Conservation (phyloP, 1,140 invertebrate genomes). For the Orius laevigatus region DNA sequence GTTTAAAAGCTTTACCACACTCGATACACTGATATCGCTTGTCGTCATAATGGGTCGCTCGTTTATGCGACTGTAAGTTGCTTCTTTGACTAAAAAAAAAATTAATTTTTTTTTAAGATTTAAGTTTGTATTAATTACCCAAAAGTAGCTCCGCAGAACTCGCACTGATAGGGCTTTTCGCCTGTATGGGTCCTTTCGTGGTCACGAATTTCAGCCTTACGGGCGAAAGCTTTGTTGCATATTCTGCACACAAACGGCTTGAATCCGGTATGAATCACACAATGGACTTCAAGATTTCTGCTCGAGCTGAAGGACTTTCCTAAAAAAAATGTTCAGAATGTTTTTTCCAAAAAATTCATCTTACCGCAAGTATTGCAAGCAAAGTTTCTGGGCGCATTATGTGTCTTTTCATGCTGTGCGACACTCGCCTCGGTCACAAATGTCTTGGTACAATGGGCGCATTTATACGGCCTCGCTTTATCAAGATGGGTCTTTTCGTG, state of each 20-base stretch:
- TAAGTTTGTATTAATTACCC: conserved; percentile 28
- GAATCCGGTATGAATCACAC: conserved; percentile 48
- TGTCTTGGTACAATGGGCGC: conserved; percentile 47
- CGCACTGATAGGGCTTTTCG: conserved; percentile 70
- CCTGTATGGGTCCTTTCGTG: conserved; percentile 70
- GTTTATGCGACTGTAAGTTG: conserved; percentile 62
- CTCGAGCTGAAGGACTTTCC: conserved; percentile 57
- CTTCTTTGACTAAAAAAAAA: conserved; percentile 45
- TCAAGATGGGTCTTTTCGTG: conserved; percentile 57
- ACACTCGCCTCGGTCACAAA: conserved; percentile 61
- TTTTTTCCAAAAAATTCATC: too few species aligned
- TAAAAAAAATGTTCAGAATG: conserved; percentile 26
- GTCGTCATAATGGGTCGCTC: conserved; percentile 60
- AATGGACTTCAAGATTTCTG: conserved; percentile 59
- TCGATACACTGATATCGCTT: conserved; percentile 50
- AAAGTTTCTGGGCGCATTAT: conserved; percentile 48
- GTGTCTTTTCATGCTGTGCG: conserved; percentile 52
- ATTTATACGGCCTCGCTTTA: conserved; percentile 48
- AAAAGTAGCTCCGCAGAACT: conserved; percentile 57
- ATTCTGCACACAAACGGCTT: conserved; percentile 50
- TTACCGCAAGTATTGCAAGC: conserved; percentile 53
- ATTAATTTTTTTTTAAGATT: too few species aligned
- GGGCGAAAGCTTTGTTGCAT: conserved; percentile 57
- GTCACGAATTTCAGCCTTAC: conserved; percentile 56
- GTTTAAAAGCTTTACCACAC: conserved; percentile 58